phyloP scores from a whole-genome alignment of 92 coral and sea anemone genomes.

The Epizoanthus stellaris region DNA sequence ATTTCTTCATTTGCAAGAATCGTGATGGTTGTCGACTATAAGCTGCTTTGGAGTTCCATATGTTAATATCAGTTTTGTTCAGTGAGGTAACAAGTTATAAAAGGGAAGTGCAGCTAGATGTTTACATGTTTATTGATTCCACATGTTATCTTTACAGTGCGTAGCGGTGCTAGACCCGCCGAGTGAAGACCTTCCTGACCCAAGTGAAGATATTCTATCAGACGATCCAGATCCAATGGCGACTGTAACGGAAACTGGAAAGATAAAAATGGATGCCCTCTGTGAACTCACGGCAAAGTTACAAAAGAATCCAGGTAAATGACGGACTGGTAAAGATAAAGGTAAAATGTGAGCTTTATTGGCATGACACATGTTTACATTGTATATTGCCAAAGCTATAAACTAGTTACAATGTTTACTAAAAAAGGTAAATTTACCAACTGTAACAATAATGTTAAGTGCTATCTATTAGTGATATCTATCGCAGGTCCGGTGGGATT shows the following conservation, averaged over 20 bases:
- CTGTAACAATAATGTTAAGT: no score
- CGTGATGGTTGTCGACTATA: not conserved
- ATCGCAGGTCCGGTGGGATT: no score
- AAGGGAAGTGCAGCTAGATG: not conserved
- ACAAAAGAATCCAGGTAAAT: slow-evolving; percentile 68
- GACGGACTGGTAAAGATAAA: no score
- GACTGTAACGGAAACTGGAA: slow-evolving; percentile 58
- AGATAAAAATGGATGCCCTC: slow-evolving; percentile 85
- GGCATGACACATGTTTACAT: no score
- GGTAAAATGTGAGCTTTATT: no score
- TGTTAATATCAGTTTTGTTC: not conserved
- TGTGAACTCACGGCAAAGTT: slow-evolving; percentile 89
- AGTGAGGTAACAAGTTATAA: not conserved
- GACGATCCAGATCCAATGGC: slow-evolving; percentile 71
- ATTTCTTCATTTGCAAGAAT: no score
- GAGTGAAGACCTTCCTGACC: slow-evolving; percentile 23
- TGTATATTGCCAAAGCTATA: no score
- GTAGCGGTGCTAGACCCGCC: slow-evolving; percentile 38
- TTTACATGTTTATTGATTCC: not conserved
- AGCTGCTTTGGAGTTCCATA: no score
- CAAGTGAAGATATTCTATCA: slow-evolving; percentile 53
- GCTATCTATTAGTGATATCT: no score
- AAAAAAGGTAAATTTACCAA: no score
- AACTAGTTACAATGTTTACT: no score
- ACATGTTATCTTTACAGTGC: slow-evolving; percentile 10